Conservation (phyloP, 2,113 vertebrate species). For the Phaetusa simplex region DNA sequence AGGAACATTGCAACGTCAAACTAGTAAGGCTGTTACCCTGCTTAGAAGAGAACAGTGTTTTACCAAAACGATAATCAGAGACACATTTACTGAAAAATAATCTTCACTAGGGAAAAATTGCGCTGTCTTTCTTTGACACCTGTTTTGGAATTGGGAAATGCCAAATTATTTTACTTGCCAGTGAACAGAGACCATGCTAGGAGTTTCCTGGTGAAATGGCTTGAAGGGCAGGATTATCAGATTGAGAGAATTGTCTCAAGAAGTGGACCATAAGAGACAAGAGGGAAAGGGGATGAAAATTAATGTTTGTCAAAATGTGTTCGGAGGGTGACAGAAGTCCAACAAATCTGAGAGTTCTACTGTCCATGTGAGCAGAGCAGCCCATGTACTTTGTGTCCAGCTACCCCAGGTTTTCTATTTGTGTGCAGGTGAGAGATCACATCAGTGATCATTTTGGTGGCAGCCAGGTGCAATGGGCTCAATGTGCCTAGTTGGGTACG, state of each 20-base stretch:
- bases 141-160: not conserved
- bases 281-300: not conserved
- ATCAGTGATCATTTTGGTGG: not conserved
- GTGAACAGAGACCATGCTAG: not conserved
- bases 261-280: not conserved
- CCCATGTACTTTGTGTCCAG: not conserved
- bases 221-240: not conserved
- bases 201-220: not conserved
- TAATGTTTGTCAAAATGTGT: not conserved
- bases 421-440: not conserved
- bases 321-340: not conserved
- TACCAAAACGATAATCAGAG: not conserved
- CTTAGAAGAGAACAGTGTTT: not conserved
- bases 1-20: not conserved
- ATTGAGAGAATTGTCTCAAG: not conserved
- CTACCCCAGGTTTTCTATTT: not conserved
- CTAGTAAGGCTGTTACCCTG: not conserved
- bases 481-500: accelerated
- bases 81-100: not conserved
- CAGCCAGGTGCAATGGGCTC: not conserved
- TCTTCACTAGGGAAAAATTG: not conserved
- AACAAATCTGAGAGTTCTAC: not conserved
- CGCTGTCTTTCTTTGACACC: not conserved
- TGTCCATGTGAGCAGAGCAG: not conserved
- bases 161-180: not conserved